Conservation (phyloP, 2,888 invertebrate genomes). For the Lasioglossum oenotherae region DNA sequence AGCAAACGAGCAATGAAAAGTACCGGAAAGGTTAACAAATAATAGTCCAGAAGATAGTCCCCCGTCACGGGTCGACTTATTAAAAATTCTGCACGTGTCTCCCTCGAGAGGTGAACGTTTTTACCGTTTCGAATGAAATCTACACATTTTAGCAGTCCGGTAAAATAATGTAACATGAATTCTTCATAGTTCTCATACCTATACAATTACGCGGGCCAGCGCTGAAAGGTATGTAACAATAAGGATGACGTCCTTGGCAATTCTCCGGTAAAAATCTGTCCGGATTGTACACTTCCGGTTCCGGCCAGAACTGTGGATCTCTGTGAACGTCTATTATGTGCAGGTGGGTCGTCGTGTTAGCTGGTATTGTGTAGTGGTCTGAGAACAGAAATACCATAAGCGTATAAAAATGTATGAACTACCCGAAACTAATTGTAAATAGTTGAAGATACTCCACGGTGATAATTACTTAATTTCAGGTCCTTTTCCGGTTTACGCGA, state of each 20-base stretch:
- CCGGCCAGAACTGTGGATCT: constrained; percentile 87
- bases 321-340: constrained; percentile 85
- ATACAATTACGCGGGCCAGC: constrained; percentile 90
- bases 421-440: not conserved
- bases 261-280: constrained; percentile 89
- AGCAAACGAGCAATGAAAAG: not conserved
- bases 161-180: not conserved
- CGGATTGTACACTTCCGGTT: constrained; percentile 88
- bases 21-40: not conserved
- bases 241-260: constrained; percentile 86
- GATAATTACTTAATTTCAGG: constrained; percentile 79
- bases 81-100: not conserved
- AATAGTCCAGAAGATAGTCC: not conserved
- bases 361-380: constrained; percentile 86
- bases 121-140: not conserved
- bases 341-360: constrained; percentile 83
- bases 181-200: constrained; percentile 83
- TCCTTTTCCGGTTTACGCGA: constrained; percentile 86
- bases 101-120: not conserved
- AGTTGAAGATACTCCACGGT: not conserved
- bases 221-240: constrained; percentile 89
- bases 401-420: not conserved
- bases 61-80: not conserved
- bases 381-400: constrained; percentile 4
- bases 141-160: not conserved